Base-by-base conservation (phyloP, 2,888 invertebrate species). In the Galeopsomyia nigrocyanea region DNA sequence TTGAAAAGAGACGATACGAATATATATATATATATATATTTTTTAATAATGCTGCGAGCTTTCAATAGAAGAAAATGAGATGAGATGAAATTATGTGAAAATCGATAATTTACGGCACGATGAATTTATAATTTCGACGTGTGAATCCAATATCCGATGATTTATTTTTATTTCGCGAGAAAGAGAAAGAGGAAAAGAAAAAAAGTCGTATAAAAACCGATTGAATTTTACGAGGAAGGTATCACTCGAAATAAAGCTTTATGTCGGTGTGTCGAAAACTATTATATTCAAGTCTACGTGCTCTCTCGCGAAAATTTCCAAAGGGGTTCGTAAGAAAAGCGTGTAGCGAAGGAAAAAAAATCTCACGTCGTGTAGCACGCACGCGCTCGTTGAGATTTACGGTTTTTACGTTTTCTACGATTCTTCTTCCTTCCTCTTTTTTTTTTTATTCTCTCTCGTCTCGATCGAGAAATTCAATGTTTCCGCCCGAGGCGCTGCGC, bases 181-280 rank as follows among this genome's bases (percentile, higher is more conserved):
- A 7, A 31, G 3, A 5, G 7, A 31, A 31, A 31, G 7, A 31
- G 7, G 31, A 31, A 31, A 31, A 3, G 31, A 31, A 3, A 19
- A 57, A 21, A 17, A 61, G 47, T 1, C n/a, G 22, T 22, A n/a
- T 7, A 56, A 9, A 21, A 51, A 53, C 26, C 50, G 55, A 67
- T 51, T 71, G 62, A 67, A 67, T 63, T 67, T 71, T 63, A 71
- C 67, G 57, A 63, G 51, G 31, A 31, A 31, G 39, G 26, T 57
- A 67, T 67, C 71, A 62, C 66, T 71, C 67, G 71, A 67, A 71
- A 71, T 71, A 67, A 71, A n/a, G 71, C 67, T 71, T 67, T 71
- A 71, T 57, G 51, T 47, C 31, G 31, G 51, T 57, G 57, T 63
- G 67, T 63, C 63, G 57, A 67, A 67, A 67, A 62, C 51, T 67